Conservation (phyloP, 2,113 vertebrate species). For the Chascanopsetta lugubris region DNA sequence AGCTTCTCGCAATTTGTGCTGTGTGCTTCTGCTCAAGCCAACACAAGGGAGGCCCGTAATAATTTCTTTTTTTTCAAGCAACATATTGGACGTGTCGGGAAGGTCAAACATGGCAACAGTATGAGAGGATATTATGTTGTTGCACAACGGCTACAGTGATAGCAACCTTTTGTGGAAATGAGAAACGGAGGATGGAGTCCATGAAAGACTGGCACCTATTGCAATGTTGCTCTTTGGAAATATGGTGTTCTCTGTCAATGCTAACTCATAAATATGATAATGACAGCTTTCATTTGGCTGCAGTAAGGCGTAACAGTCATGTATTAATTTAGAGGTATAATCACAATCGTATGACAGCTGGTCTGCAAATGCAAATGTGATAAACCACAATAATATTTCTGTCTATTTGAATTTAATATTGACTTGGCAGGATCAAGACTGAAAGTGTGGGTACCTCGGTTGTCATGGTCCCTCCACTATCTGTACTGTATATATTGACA, state of each 20-base stretch:
- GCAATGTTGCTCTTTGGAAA: slow-evolving; percentile 33
- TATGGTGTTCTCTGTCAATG: slow-evolving; percentile 4
- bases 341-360: background rate
- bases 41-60: background rate
- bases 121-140: slow-evolving; percentile 30
- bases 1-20: slow-evolving; percentile 5
- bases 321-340: slow-evolving; percentile 26
- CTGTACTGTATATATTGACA: slow-evolving; percentile 7
- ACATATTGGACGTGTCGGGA: slow-evolving; percentile 22
- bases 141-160: slow-evolving; percentile 17
- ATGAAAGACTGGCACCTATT: slow-evolving; percentile 20
- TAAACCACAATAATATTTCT: background rate
- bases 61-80: background rate
- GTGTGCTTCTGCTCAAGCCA: background rate
- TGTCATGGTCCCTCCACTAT: background rate
- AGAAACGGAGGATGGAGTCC: slow-evolving; percentile 9
- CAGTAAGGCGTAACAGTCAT: slow-evolving; percentile 36
- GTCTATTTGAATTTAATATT: background rate
- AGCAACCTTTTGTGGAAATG: slow-evolving; percentile 30
- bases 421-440: background rate
- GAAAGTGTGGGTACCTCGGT: slow-evolving; percentile 11
- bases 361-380: slow-evolving; percentile 17
- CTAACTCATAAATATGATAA: slow-evolving; percentile 52
- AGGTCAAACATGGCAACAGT: slow-evolving; percentile 35
- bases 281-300: slow-evolving; percentile 31